Base-by-base conservation (phyloP, 1,140 invertebrate species). In the Hycleus phaleratus region DNA sequence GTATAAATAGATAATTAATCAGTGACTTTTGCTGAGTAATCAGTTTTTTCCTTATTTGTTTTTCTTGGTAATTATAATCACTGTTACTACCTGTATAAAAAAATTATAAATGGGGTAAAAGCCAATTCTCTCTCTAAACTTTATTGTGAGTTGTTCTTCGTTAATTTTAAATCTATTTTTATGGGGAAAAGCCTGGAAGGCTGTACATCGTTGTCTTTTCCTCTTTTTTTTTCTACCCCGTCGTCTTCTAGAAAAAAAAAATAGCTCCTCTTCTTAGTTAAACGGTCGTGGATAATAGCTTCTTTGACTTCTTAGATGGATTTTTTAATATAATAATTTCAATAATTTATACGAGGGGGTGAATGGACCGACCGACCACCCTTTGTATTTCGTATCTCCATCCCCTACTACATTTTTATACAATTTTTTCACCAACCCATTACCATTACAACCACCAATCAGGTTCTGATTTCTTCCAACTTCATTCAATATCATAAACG, bases 311-410 rank as follows among this genome's bases (percentile, higher is more conserved):
- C 76, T 77, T 76, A 79, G 78, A 81, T 81, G 79, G 79, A 81
- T 80, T 81, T 81, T 81, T 81, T 81, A 81, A 81, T 81, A 79
- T 78, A 81, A 81, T 81, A 80, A 81, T 81, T 80, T 76, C 79
- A 75, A 81, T 81, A 81, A 81, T 81, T 81, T 80, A 79, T 81
- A 71, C 68, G 55, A 62, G 66, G 69, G 69, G 69, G 68, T 69
- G 66, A 60, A 48, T 43, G 38, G 39, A 45, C 32, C 4, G 57
- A 18, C 18, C 57, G 50, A 56, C 49, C 46, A 49, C 46, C 47
- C 49, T 57, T 49, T 57, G 49, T 57, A 50, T 57, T 57, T 49
- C 49, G 56, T 47, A 46, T 55, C 44, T 32, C 32, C 32, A 32
- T 32, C 7, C 32, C 7, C 4, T 32, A 18, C 18, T 18, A 18